A percentile compares a stretch with the other conserved stretches of the same genome.
These are phyloP conservation scores for Ceratoteleas bidentatus DNA, from an alignment of 1,140 invertebrate species.

Conservation along the genomic window DNA sequence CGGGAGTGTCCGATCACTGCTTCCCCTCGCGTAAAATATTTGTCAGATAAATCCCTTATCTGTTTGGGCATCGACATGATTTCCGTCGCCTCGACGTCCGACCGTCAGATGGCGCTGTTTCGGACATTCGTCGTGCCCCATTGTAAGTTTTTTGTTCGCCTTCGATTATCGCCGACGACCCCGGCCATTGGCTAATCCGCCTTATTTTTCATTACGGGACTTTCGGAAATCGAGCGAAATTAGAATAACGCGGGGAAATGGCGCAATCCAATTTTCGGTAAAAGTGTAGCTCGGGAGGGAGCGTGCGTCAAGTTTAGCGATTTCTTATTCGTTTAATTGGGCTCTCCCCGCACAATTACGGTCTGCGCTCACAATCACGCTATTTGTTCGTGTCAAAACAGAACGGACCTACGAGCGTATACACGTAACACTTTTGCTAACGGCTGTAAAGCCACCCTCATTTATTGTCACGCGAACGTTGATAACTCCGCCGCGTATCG, in stretches of 20 bases:
- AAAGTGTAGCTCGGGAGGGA: constrained; percentile 11
- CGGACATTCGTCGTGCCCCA: constrained; percentile 1
- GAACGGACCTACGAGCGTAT: constrained; percentile 28
- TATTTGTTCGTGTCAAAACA: constrained; percentile 61
- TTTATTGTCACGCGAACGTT: constrained; percentile 64
- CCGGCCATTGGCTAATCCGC: constrained; percentile 11
- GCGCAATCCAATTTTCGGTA: constrained; percentile 31
- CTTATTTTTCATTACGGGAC: constrained; percentile 17
- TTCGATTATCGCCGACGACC: constrained; percentile 12
- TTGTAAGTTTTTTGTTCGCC: constrained; percentile 39
- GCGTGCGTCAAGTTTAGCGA: constrained; percentile 39
- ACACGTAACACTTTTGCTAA: constrained; percentile 56
- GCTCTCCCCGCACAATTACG: constrained; percentile 48
- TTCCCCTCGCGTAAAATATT: constrained; percentile 49
- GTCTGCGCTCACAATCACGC: constrained; percentile 45
- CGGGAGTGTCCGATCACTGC: constrained; percentile 18
- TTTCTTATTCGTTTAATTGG: constrained; percentile 53
- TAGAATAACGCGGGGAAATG: constrained; percentile 44
- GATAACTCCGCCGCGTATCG: constrained; percentile 56
- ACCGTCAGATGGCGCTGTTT: constrained; percentile 18
- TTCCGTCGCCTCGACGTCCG: constrained; percentile 36
- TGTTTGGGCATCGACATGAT: constrained; percentile 36
- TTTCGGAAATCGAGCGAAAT: constrained; percentile 23
- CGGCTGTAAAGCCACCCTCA: constrained; percentile 62
- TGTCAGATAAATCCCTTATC: constrained; percentile 39